Base-by-base conservation (phyloP, 53 echinoderm and acorn worm species). In the Hippasteria phrygiana region DNA sequence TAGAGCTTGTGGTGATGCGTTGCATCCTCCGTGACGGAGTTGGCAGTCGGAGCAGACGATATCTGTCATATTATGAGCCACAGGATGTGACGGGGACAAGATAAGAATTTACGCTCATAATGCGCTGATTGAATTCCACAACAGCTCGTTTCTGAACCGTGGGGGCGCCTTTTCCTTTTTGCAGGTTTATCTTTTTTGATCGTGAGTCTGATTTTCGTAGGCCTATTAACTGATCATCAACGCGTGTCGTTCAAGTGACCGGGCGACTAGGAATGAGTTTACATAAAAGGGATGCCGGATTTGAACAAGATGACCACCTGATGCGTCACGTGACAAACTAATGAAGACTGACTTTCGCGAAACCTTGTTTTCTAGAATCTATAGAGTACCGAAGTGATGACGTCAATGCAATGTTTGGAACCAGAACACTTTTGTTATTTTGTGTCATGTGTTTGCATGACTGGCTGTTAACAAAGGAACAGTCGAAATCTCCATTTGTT, bases 11-110 rank as follows among this genome's bases (percentile, higher is more conserved):
- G 47, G 71, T 70, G 48, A 37, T 35, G 43, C n/a, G 50, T 35
- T 32, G 85, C 85, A 85, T 85, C 85, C 85, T 71, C 85, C 85
- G 85, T 85, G 85, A 85, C 85, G 85, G 31, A 71, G 69, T 71
- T 85, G 85, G 51, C 85, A 50, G 50, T 51, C 48, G 85, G n/a
- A 69, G 85, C 71, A 70, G 85, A 85, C 85, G 85, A 85, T 85
- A 85, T 69, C 43, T 85, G 85, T 70, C 85, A 85, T 85, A 42
- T 50, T 50, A 5, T 85, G 69, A 50, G 32, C 64, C 81, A 24
- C 65, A 62, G 81, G 81, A 81, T 81, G 42, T 81, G 18, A 80
- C 56, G 48, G 80, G 59, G 42, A 35, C 78, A 78, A 53, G 78
- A 78, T 78, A 78, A 78, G 78, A 32, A n/a, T n/a, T n/a, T n/a